Base-by-base conservation (phyloP, 2,113 vertebrate species). In the Eulacestoma nigropectus region DNA sequence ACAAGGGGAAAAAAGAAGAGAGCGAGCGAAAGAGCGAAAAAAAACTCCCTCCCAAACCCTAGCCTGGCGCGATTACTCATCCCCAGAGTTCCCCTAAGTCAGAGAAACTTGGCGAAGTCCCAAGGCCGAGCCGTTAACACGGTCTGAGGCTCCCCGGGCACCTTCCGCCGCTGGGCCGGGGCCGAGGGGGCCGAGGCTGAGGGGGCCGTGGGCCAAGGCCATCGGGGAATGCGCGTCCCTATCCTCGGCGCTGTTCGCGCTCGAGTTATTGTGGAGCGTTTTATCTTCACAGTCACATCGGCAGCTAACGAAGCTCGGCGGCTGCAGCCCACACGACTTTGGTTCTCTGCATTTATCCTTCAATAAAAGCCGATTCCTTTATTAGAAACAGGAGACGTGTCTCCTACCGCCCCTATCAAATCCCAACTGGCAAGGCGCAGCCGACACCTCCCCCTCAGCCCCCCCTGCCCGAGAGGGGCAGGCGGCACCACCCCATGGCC, bases 61-160 rank as follows among this genome's bases (percentile, higher is more conserved):
- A 96, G 97, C 95, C 88, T 94, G 88, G 93, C 56, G 92, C 93
- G 93, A 97, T 98, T 97, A 98, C 97, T 98, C 97, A 98, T 97
- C 98, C 95, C 78, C 94, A 97, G 98, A 96, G 96, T 98, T 98
- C 97, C 98, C 98, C 96, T 97, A 96, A 96, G 96, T 97, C 97
- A 95, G 81, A 98, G 95, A 93, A 95, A 97, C 96, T 97, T 97
- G 98, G 98, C 97, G 9, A 89, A 85, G 94, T 95, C 96, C 97
- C 97, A 97, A 96, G 80, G 84, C 96, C 90, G 37, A 92, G 95
- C 95, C 94, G 80, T 92, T 91, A 87, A 85, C 83, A 73, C 74
- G 74, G 84, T 57, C 84, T 69, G 74, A 79, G 44, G 55, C 78
- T 90, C 85, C 92, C 92, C 83, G 72, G 95, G 88, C 96, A 96